phyloP scores from a whole-genome alignment of 2,113 vertebrate genomes.

The Hippocampus mohnikei region DNA sequence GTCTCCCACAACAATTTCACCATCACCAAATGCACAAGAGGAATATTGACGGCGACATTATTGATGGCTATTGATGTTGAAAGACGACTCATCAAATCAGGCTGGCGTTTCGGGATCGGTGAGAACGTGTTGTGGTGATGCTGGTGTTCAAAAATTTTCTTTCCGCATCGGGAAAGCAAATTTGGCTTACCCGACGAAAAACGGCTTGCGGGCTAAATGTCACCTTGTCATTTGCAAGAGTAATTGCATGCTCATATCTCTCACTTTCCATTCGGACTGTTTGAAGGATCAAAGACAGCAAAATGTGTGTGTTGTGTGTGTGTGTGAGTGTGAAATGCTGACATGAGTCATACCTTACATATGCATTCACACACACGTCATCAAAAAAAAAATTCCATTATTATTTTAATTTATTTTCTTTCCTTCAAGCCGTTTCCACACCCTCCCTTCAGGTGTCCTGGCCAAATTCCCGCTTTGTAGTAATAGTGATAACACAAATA shows the following conservation, averaged over 20 bases:
- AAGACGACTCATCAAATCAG: not conserved
- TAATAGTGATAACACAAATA: conserved; percentile 52
- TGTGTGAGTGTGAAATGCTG: conserved; percentile 13
- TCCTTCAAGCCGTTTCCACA: conserved; percentile 34
- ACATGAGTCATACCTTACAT: conserved; percentile 23
- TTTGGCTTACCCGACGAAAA: conserved; percentile 25
- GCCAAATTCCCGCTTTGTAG: conserved; percentile 56
- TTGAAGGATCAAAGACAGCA: conserved; percentile 40
- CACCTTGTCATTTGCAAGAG: conserved; percentile 38
- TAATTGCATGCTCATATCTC: conserved; percentile 43
- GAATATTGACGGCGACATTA: too few relatives aligned
- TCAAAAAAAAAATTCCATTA: conserved; percentile 8
- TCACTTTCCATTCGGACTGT: conserved; percentile 33
- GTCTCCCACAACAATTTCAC: too few relatives aligned
- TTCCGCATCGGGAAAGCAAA: conserved; percentile 12
- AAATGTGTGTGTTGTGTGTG: conserved; percentile 14
- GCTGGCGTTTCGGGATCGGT: not conserved
- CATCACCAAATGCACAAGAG: too few relatives aligned
- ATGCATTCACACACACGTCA: conserved; percentile 11
- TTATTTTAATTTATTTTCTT: conserved; percentile 19
- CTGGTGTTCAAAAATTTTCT: not conserved
- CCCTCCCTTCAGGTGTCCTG: conserved; percentile 64
- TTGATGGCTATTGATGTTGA: too few relatives aligned
- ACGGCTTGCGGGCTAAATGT: conserved; percentile 49
- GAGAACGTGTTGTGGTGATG: not conserved